Evolutionary conservation across 2,888 invertebrate species (phyloP).

Genomic region (Habroteleia sp.): DNA sequence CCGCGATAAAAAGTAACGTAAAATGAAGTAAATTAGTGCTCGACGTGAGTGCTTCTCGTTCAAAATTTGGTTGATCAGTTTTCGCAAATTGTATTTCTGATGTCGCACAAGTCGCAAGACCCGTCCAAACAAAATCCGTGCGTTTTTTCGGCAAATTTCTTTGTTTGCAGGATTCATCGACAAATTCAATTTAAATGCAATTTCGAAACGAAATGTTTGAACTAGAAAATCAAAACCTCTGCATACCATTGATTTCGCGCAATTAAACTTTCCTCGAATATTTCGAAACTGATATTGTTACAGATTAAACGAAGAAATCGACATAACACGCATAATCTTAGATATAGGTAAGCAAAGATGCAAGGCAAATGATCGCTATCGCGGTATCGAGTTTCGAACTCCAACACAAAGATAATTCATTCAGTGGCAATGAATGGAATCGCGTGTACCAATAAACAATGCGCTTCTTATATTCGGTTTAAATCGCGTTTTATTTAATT

Average conservation of each 20-base stretch:
- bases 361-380: slow-evolving; percentile 31
- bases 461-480: no score
- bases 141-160: no score
- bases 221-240: slow-evolving; percentile 1
- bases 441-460: slow-evolving; percentile 4
- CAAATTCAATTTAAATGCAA: no score
- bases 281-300: slow-evolving; percentile 47
- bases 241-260: slow-evolving; percentile 18
- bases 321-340: slow-evolving; percentile 45
- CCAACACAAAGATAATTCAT: slow-evolving; percentile 24
- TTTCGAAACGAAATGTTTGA: no score
- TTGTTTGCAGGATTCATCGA: no score
- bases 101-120: no score
- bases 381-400: slow-evolving; percentile 29
- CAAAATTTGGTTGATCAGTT: slow-evolving; percentile 34
- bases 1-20: slow-evolving; percentile 45
- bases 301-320: slow-evolving; percentile 44
- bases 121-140: no score
- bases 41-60: slow-evolving; percentile 40
- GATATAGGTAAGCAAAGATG: slow-evolving; percentile 38
- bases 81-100: no score
- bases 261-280: slow-evolving; percentile 26
- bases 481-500: no score
- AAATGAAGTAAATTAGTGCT: slow-evolving; percentile 46
- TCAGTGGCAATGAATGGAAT: neutral